These are phyloP conservation scores for Macrobrachium rosenbergii DNA, from an alignment of 1,140 invertebrate species.

Conservation along the genomic window DNA sequence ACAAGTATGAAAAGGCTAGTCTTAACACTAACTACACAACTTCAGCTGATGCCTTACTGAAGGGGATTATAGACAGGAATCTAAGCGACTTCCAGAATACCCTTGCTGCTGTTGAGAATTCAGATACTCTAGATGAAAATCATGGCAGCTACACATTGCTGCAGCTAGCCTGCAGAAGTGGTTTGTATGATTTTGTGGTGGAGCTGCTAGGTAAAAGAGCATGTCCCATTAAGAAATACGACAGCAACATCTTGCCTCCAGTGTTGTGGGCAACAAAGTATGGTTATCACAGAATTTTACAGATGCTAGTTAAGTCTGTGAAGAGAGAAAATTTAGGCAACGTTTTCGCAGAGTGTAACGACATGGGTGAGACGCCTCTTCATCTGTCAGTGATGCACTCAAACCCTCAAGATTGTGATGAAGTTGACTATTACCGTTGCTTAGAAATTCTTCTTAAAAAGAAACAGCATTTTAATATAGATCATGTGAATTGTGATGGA, in stretches of 20 bases:
- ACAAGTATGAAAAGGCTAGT: slow-evolving; percentile 72
- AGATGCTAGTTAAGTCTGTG: slow-evolving; percentile 72
- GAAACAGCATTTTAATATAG: slow-evolving; percentile 75
- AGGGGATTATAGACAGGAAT: slow-evolving; percentile 70
- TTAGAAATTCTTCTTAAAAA: slow-evolving; percentile 73
- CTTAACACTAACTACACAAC: slow-evolving; percentile 76
- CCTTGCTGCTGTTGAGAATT: slow-evolving; percentile 67
- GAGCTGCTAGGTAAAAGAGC: slow-evolving; percentile 74
- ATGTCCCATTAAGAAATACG: slow-evolving; percentile 70
- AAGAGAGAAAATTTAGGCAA: slow-evolving; percentile 27
- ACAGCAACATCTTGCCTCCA: slow-evolving; percentile 67
- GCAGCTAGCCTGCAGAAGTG: slow-evolving; percentile 76
- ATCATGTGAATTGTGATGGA: slow-evolving; percentile 78
- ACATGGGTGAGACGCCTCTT: slow-evolving; percentile 70
- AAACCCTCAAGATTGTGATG: slow-evolving; percentile 33
- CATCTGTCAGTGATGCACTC: slow-evolving; percentile 74
- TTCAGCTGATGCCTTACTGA: slow-evolving; percentile 74
- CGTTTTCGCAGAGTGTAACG: slow-evolving; percentile 31
- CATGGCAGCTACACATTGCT: slow-evolving; percentile 75
- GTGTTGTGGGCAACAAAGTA: slow-evolving; percentile 71
- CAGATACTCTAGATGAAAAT: slow-evolving; percentile 69
- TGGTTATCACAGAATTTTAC: slow-evolving; percentile 77
- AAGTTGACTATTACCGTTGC: slow-evolving; percentile 71
- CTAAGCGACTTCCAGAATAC: slow-evolving; percentile 70
- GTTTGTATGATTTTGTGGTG: slow-evolving; percentile 74